phyloP scores from a whole-genome alignment of 2,888 invertebrate species.

The Drosophila acutilabella region DNA sequence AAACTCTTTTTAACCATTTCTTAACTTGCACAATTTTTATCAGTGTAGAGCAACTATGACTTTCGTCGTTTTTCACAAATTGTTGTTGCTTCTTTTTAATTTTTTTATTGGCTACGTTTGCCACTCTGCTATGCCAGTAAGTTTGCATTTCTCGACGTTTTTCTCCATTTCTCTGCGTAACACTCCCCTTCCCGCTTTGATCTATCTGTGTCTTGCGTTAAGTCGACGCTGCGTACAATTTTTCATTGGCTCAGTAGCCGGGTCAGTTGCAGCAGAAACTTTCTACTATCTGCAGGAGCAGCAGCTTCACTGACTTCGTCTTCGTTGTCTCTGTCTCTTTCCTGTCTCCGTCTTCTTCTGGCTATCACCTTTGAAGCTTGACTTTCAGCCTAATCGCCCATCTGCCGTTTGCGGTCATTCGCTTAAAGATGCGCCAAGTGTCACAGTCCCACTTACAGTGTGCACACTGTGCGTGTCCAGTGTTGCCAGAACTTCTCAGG shows the following conservation, averaged over 20 bases:
- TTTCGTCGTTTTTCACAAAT: constrained; percentile 58
- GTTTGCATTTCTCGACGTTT: constrained; percentile 64
- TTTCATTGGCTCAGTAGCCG: constrained; percentile 74
- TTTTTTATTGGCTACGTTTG: constrained; percentile 74
- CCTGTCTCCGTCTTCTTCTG: constrained; percentile 13
- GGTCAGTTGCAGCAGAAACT: constrained; percentile 68
- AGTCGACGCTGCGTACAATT: constrained; percentile 57
- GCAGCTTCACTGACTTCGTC: constrained; percentile 25
- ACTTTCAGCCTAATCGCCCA: constrained; percentile 70
- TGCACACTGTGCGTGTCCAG: constrained; percentile 45
- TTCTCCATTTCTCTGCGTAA: background rate
- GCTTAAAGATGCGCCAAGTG: constrained; percentile 69
- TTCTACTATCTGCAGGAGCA: constrained; percentile 68
- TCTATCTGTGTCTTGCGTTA: constrained; percentile 30
- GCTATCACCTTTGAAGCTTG: constrained; percentile 57
- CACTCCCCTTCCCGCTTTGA: constrained; percentile 4
- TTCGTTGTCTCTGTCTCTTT: background rate
- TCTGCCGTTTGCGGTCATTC: constrained; percentile 64
- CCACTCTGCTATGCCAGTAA: constrained; percentile 68
- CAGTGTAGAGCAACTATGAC: constrained; percentile 20
- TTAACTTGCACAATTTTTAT: background rate
- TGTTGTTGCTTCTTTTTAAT: constrained; percentile 51
- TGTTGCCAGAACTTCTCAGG: too few relatives aligned
- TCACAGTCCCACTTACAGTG: constrained; percentile 52
- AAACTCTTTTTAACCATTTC: too few relatives aligned